phyloP scores from a whole-genome alignment of 2,113 vertebrate genomes.

The Rhinoptilus africanus region DNA sequence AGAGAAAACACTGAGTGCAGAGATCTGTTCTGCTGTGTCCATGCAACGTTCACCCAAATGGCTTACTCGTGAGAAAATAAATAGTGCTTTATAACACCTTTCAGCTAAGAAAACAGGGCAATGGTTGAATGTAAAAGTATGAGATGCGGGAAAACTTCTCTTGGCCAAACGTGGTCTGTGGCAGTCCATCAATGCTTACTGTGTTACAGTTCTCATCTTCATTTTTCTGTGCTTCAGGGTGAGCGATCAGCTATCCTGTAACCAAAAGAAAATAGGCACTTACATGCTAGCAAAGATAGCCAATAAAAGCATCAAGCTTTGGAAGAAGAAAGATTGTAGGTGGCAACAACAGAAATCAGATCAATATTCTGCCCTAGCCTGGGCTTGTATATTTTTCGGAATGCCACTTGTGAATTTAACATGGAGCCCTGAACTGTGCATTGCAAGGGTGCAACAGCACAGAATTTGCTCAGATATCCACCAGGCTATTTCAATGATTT shows the following conservation, averaged over 20 bases:
- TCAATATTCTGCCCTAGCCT: neutral
- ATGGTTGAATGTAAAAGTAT: neutral
- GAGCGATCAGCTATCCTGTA: conserved; percentile 75
- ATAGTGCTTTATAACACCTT: conserved; percentile 52
- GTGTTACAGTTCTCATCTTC: neutral
- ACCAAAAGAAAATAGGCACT: neutral
- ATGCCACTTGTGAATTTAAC: neutral
- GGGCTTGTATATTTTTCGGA: neutral
- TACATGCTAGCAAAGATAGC: neutral
- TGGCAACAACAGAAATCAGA: neutral
- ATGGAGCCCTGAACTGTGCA: neutral
- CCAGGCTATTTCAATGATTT: neutral
- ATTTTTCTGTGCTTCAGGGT: neutral
- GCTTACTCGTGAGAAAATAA: conserved; percentile 56
- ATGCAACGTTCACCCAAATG: neutral
- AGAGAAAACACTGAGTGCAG: neutral
- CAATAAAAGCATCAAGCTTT: neutral
- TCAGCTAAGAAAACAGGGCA: conserved; percentile 1
- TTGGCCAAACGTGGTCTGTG: neutral
- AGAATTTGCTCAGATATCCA: neutral
- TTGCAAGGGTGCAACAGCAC: neutral
- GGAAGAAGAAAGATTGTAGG: neutral
- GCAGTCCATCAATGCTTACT: neutral
- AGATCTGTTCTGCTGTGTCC: neutral
- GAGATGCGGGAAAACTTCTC: conserved; percentile 13